Base-by-base conservation (phyloP, 2,113 vertebrate species). In the Calonectris borealis region DNA sequence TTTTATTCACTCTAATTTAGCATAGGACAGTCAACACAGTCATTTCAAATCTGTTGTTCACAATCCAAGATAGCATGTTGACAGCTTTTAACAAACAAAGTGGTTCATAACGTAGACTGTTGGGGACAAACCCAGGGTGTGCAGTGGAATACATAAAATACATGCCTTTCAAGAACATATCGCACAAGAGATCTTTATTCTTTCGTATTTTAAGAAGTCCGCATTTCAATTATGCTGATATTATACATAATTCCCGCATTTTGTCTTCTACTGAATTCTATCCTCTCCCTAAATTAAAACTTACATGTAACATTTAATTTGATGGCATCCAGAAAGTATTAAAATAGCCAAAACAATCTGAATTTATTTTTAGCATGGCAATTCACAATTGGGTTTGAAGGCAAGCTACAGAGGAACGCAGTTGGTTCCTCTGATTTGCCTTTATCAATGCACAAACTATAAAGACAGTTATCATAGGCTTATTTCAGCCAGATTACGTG, bases 1-100 rank as follows among this genome's bases (percentile, higher is more conserved):
- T 97, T 97, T 94, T 95, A 96, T 89, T 93, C 93, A 88, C 42
- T 93, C 86, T 83, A 90, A 93, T 97, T 96, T 92, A 94, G 79
- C 42, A 69, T 79, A 96, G 82, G 92, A 95, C 75, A 91, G 80
- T 93, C 94, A 96, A 79, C 60, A 68, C 19, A 83, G 79, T 60
- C 20, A 91, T 83, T 97, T 95, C 36, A 86, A 81, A 92, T 83
- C 87, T 66, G 65, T 80, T 88, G 61, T 93, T 97, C 9, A 0
- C 20, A 83, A 68, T 90, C 60, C 88, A 85, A 86, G 83, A 80
- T 22, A 91, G 81, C 69, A 73, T 83, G 58, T 86, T 94, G 89
- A 96, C 91, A 95, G 92, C 87, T 95, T 96, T 94, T 90, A 84
- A 91, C n/a, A 86, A 84, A 91, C n/a, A 88, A 96, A 90, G 57